Base-by-base conservation (phyloP, 1,140 invertebrate genomes). In the Philotrypesis tridentata region DNA sequence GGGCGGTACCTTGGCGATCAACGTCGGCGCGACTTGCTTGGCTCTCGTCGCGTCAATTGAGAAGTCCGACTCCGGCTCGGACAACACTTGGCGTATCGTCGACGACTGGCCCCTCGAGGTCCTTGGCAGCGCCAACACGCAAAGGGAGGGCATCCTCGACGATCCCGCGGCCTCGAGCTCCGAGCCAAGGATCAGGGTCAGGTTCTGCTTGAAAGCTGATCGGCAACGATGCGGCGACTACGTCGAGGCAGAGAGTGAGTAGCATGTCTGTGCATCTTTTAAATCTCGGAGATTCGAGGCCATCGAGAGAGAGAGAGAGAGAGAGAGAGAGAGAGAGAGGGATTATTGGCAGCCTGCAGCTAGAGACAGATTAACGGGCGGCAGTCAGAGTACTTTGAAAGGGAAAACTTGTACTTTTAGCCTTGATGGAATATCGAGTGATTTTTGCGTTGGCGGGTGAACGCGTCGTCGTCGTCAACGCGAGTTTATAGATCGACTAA, bases 221-320 rank as follows among this genome's bases (percentile, higher is more conserved):
- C 93, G 94, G 33, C 95, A 96, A 33, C 95, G 96, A 82, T 98
- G 97, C 88, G 96, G 96, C 40, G 95, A 97, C 40, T 96, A 96
- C 89, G 93, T 94, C 3, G 95, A 96, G 88, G 96, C 96, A 33
- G 95, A 96, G 86, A 95, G 96, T 97, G 91, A 96, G 95, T 94
- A 85, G 80, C 55, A 31, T 27, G 17, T 12, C 31, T 48, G 27
- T 65, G 29, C 14, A 33, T 79, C 25, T 70, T 79, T 23, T 25
- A 63, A 65, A 9, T 70, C 27, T 63, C 33, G 48, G 1, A 67
- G 8, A 9, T 68, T 17, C 8, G 21, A 61, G 63, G 33, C 14
- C 21, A 48, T n/a, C n/a, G n/a, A n/a, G n/a, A n/a, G n/a, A n/a
- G n/a, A n/a, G n/a, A n/a, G n/a, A n/a, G n/a, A 33, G 21, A n/a